Evolutionary conservation across 2,888 invertebrate genomes (phyloP), one percentile per base, ranked within the genome.

Genomic region (Dasysyrphus albostriatus): DNA sequence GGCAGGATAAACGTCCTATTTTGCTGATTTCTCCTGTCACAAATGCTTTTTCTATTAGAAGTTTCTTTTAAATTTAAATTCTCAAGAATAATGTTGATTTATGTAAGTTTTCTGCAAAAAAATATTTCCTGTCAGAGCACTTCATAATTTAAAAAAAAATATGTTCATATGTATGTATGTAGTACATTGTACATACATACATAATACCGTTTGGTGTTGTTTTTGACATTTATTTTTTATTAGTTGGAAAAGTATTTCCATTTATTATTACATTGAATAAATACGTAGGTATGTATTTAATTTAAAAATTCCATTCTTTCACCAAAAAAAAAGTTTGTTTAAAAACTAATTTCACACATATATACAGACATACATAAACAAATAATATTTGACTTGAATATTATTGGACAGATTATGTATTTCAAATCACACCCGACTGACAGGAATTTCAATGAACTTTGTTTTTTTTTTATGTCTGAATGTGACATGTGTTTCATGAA

Each of bases 311-410:
- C 16, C 37, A 37, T 16, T 24, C 14, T 37, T 34, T 59, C 3
- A 6, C 7, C n/a, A n/a, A n/a, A n/a, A 4, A 61, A 58, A 61
- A 61, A 34, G n/a, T 56, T 56, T 9, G n/a, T 34, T 56, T n/a
- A 34, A n/a, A 32, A 56, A 32, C 56, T 56, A 56, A 56, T 56
- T 56, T 32, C 56, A n/a, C n/a, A n/a, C n/a, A n/a, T n/a, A n/a
- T n/a, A n/a, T n/a, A n/a, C n/a, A n/a, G n/a, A n/a, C n/a, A n/a
- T n/a, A n/a, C n/a, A n/a, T n/a, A 32, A 6, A 5, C 5, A 32
- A 24, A 32, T 51, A 24, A 32, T 54, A 56, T 56, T 32, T 34
- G 7, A 14, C 39, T 59, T 61, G 12, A 39, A 47, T 47, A 47
- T 47, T n/a, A 9, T 16, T 16, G 47, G 16, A 47, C 47, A 16